Percentiles rank a stretch among this genome's conserved stretches.
These are phyloP conservation scores for Heterodera carotae DNA, from an alignment of 1,140 invertebrate species.

Conservation along the genomic window DNA sequence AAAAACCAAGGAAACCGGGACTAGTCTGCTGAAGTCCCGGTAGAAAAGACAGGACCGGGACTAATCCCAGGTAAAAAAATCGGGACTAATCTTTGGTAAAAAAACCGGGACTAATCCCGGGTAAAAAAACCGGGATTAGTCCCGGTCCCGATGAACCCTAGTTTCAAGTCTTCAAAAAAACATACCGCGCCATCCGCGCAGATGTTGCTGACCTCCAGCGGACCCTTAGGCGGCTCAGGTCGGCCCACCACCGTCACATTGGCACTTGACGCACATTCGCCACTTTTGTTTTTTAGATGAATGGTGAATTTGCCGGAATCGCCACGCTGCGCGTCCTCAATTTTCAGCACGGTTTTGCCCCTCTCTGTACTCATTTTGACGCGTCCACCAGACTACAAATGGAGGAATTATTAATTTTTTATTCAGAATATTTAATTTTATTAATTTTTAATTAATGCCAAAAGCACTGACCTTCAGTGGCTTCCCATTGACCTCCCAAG, in stretches of 20 bases:
- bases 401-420: background rate
- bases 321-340: conserved; percentile 83
- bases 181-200: conserved; percentile 83
- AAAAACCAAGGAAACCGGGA: no score
- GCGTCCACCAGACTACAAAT: conserved; percentile 37
- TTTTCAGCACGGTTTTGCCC: conserved; percentile 66
- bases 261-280: conserved; percentile 79
- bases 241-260: conserved; percentile 72
- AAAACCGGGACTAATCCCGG: no score
- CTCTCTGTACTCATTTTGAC: conserved; percentile 62
- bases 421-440: no score
- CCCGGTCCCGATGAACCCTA: no score
- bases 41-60: no score
- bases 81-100: no score
- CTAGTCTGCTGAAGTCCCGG: no score
- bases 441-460: no score
- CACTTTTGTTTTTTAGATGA: conserved; percentile 88
- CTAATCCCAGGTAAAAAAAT: no score
- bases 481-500: conserved; percentile 79
- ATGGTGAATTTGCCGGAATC: conserved; percentile 86
- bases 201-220: conserved; percentile 72
- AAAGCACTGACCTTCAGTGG: conserved; percentile 50
- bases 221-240: conserved; percentile 85
- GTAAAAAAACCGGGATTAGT: no score
- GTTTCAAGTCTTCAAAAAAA: no score